Evolutionary conservation across 1,140 invertebrate genomes (phyloP).

Genomic region (Tetramorium parvispinum): DNA sequence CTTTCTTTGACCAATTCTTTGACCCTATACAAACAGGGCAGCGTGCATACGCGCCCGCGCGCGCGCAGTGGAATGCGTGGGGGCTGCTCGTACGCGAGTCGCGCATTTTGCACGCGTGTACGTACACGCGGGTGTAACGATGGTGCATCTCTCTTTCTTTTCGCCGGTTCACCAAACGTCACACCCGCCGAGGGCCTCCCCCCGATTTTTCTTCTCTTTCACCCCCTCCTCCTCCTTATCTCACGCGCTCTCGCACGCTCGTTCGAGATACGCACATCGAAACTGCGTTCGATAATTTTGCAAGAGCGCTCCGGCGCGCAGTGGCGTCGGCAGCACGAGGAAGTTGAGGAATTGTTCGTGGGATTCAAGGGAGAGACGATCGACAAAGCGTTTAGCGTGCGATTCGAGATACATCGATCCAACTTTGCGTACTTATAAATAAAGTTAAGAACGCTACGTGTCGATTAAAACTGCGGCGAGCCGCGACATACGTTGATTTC

Average conservation of each 20-base stretch:
- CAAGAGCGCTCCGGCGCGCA: slow-evolving; percentile 45
- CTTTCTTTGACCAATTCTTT: slow-evolving; percentile 52
- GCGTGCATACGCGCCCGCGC: slow-evolving; percentile 23
- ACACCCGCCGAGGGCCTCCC: slow-evolving; percentile 20
- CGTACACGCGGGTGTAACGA: slow-evolving; percentile 22
- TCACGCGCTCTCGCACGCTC: slow-evolving; percentile 46
- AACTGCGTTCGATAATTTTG: slow-evolving; percentile 62
- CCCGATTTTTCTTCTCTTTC: slow-evolving; percentile 25
- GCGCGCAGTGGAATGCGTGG: slow-evolving; percentile 21
- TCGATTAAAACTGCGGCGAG: not conserved
- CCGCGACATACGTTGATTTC: not conserved
- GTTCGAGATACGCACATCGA: slow-evolving; percentile 58
- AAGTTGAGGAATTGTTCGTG: slow-evolving; percentile 11
- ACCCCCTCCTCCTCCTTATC: slow-evolving; percentile 5
- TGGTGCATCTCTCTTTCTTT: slow-evolving; percentile 38
- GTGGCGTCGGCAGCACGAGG: slow-evolving; percentile 45
- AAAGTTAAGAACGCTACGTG: not conserved
- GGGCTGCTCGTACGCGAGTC: not conserved
- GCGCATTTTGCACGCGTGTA: not conserved
- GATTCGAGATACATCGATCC: not conserved
- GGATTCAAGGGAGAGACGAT: not conserved
- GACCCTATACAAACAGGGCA: slow-evolving; percentile 59
- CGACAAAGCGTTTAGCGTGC: not conserved
- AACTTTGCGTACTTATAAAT: not conserved
- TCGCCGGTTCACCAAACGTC: slow-evolving; percentile 42